Base-by-base conservation (phyloP, 2,888 invertebrate species). In the Drosophila fulvimacula region DNA sequence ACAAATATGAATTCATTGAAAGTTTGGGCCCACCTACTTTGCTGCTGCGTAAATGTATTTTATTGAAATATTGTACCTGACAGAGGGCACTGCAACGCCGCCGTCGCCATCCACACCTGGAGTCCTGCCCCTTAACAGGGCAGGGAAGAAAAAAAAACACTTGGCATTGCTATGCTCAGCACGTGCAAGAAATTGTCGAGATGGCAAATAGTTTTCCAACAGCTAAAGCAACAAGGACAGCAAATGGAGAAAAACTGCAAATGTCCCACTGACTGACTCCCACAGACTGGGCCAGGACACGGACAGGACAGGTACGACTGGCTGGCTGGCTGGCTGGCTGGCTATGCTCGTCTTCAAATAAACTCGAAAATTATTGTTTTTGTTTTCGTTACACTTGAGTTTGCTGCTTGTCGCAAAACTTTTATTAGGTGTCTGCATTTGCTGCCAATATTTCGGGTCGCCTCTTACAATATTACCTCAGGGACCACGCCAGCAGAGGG, bases 341-440 rank as follows among this genome's bases (percentile, higher is more conserved):
- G 24, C 30, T 32, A 44, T 21, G 32, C 62, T 38, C 27, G 32
- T 55, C 69, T 57, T 55, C 59, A 80, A 87, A 81, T 83, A 82
- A 80, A 88, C 79, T 84, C 70, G 64, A 84, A 84, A 84, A 87
- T 80, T 88, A 88, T 86, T 88, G 84, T 87, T 88, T 88, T 87
- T 86, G 84, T 85, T 85, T 85, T 88, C 82, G 82, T 82, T 81
- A 81, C 86, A 86, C 86, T 85, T 70, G 76, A 84, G 79, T 79
- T 76, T 82, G 38, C 75, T 78, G 34, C 61, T 76, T 76, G 83
- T 82, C 80, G 88, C 72, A 87, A 89, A 89, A 86, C 86, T 86
- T 86, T 86, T 88, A 86, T 86, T 89, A 89, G 82, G 82, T 88
- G 88, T 89, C 88, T 85, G 89, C 84, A 84, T 69, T 81, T 81